Base-by-base conservation (phyloP, 2,113 vertebrate genomes). In the Ellobius talpinus region DNA sequence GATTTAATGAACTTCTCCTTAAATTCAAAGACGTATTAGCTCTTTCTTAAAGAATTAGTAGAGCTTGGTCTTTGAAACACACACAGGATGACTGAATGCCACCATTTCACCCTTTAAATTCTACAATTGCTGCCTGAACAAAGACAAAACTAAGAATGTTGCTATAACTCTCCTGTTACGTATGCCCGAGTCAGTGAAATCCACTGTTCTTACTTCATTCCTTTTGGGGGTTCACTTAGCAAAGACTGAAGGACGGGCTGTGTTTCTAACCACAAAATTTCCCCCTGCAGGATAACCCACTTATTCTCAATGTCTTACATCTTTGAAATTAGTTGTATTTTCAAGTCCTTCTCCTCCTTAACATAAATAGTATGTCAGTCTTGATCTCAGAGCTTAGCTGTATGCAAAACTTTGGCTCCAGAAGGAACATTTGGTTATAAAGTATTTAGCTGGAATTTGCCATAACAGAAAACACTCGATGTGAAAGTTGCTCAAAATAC, bases 51-150 rank as follows among this genome's bases (percentile, higher is more conserved):
- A 17, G 4, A 90, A 42, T 55, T 50, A 78, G 85, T 55, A 74
- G 29, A 95, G 68, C 39, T 55, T 84, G 76, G 76, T 31, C 23
- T 31, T 92, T 78, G 82, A 39, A 58, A 70, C 11, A 87, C 29
- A 74, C 70, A 24, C 0, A 87, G 10, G 47, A 79, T 55, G 55
- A 52, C 19, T 16, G 11, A 31, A 81, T 45, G 74, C 13, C 65
- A 19, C 24, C 42, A 95, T 72, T 78, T 82, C 74, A 68, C 89
- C 76, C 52, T 93, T 91, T 87, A 68, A 87, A 52, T 92, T 87
- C 50, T 73, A 52, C 79, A 77, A 70, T 39, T 78, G 39, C 73
- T 88, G 13, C 33, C 78, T 77, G 33, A 68, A 94, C n/a, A 79
- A 87, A 55, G 70, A 58, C 50, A 66, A 50, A 33, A 24, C 58